Base-by-base conservation (phyloP, 2,797 vertebrate genomes). In the Kryptopterus vitreolus region DNA sequence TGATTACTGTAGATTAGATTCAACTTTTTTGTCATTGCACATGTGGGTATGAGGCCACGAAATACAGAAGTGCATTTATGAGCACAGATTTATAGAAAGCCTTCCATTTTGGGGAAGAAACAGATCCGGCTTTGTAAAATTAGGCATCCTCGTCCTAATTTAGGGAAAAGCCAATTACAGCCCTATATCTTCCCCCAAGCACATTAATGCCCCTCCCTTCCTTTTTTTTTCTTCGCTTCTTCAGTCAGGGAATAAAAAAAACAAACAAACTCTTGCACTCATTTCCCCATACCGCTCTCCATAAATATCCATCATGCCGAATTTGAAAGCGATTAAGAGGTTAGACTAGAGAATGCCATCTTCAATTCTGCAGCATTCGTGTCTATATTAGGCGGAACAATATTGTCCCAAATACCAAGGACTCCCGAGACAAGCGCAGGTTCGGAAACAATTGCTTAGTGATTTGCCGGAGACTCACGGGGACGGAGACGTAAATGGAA, bases 341-440 rank as follows among this genome's bases (percentile, higher is more conserved):
- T 63, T 77, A 77, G 22, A 52, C 50, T 55, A n/a, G 48, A 24
- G 62, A 38, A 66, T 38, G 62, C 33, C 76, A 66, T 35, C 50
- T 66, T 77, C 66, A 22, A 77, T 77, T 77, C n/a, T 10, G 8
- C 31, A 24, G 22, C 50, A 66, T 55, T 77, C 66, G 55, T 77
- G 61, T 43, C 61, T 77, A 24, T 26, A 77, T 57, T 66, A 77
- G 4, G n/a, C 4, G 20, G 62, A 63, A 77, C 31, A 63, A 53
- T 20, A 38, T 77, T 66, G 76, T 77, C 50, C 31, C 16, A 26
- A 26, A 66, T 16, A 66, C 48, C 62, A 53, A 35, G 13, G 61
- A 43, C 76, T 66, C 62, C 33, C 10, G 76, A 65, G 75, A 66
- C 48, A 16, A 26, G 62, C 29, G 48, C 20, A 43, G 31, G 31